A percentile compares a stretch with the other conserved stretches of the same genome.
These are phyloP conservation scores for Pygmarrhopalites habei DNA, from an alignment of 1,140 invertebrate species.

Conservation along the genomic window DNA sequence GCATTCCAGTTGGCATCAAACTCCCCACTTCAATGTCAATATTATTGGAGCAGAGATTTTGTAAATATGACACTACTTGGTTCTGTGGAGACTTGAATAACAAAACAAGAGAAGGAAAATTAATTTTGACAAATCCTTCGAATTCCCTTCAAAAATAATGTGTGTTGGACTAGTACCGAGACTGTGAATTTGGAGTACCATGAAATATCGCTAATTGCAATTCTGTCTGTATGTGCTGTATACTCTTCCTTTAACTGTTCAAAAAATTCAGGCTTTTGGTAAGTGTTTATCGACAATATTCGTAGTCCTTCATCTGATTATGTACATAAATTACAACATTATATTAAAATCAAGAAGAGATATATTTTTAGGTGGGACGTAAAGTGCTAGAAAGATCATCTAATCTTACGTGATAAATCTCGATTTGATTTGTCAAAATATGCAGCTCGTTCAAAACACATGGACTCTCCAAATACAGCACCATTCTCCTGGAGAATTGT, in stretches of 20 bases:
- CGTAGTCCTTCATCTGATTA: background rate
- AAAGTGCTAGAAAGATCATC: background rate
- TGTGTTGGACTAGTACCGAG: slow-evolving; percentile 48
- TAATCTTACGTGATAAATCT: background rate
- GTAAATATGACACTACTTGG: slow-evolving; percentile 62
- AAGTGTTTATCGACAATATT: background rate
- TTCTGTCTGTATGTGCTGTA: slow-evolving; percentile 65
- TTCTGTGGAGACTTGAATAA: slow-evolving; percentile 48
- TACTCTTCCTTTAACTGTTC: slow-evolving; percentile 66
- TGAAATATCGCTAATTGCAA: slow-evolving; percentile 76
- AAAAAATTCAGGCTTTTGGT: background rate
- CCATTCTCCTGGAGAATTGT: slow-evolving; percentile 64
- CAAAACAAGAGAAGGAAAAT: background rate
- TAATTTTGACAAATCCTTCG: background rate
- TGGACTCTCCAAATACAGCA: slow-evolving; percentile 72
- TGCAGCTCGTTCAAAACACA: slow-evolving; percentile 74
- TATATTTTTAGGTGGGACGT: background rate
- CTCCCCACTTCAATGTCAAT: slow-evolving; percentile 63
- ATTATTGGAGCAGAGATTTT: slow-evolving; percentile 69
- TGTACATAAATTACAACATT: background rate
- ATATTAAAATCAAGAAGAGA: background rate
- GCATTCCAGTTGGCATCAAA: slow-evolving; percentile 74
- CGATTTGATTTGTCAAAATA: slow-evolving; percentile 49
- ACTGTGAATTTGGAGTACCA: slow-evolving; percentile 77
- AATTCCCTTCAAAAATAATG: no score